These are phyloP conservation scores for Arrhamphus sclerolepis DNA, from an alignment of 2,797 vertebrate genomes.

Conservation along the genomic window DNA sequence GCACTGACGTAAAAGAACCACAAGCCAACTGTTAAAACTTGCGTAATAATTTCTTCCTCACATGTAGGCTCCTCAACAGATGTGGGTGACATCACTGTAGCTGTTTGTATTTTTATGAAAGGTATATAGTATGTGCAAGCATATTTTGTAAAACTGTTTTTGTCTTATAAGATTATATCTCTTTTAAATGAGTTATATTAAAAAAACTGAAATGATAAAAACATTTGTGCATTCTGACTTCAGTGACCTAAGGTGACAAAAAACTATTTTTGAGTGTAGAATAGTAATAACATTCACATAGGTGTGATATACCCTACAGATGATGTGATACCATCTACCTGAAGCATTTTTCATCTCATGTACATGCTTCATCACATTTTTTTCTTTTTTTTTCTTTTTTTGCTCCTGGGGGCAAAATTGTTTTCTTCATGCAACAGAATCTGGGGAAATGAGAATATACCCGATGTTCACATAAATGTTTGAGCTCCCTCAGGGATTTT, in stretches of 20 bases:
- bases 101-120: too few relatives aligned
- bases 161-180: too few relatives aligned
- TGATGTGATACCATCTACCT: not conserved
- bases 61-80: too few relatives aligned
- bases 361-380: constrained; percentile 10
- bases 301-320: not conserved
- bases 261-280: not conserved
- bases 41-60: too few relatives aligned
- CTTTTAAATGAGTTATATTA: too few relatives aligned
- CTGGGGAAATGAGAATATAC: constrained; percentile 55
- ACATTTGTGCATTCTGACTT: too few relatives aligned
- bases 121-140: too few relatives aligned
- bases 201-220: too few relatives aligned
- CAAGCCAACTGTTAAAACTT: too few relatives aligned
- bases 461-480: constrained; percentile 50
- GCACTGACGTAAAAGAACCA: too few relatives aligned
- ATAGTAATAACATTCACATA: not conserved
- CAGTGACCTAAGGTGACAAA: not conserved
- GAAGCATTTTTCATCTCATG: constrained; percentile 1
- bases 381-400: not conserved
- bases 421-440: constrained; percentile 29
- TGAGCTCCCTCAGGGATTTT: constrained; percentile 27
- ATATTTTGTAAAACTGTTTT: too few relatives aligned
- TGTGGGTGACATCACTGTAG: too few relatives aligned
- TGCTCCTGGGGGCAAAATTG: constrained; percentile 28